Evolutionary conservation across 2,113 vertebrate species (phyloP).

Genomic region (Chitala chitala): DNA sequence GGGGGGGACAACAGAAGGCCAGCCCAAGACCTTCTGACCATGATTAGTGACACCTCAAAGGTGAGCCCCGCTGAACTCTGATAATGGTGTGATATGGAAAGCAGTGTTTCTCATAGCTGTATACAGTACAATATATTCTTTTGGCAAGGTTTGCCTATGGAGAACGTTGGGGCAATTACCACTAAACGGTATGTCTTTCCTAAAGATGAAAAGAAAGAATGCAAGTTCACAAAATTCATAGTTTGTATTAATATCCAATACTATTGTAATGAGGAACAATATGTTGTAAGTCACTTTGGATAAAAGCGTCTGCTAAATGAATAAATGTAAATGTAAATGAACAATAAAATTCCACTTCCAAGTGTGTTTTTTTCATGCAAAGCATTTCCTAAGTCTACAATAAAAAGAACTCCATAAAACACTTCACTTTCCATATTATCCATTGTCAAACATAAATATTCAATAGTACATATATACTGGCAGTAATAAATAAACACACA

Average conservation of each 20-base stretch:
- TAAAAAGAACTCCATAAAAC: background rate
- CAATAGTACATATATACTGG: background rate
- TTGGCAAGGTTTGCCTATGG: too few species aligned
- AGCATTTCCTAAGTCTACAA: too few species aligned
- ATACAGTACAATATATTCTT: too few species aligned
- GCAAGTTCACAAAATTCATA: too few species aligned
- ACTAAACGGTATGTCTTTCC: too few species aligned
- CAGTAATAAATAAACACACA: background rate
- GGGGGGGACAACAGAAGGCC: background rate
- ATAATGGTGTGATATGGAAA: background rate
- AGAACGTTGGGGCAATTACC: too few species aligned
- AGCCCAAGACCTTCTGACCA: background rate
- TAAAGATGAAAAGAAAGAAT: too few species aligned
- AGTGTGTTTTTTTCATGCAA: background rate
- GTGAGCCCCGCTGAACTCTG: background rate
- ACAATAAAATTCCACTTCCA: background rate
- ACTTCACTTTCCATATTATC: background rate
- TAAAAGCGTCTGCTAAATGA: too few species aligned
- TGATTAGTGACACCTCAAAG: background rate
- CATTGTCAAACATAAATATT: background rate
- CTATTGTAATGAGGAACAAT: too few species aligned
- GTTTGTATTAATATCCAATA: too few species aligned
- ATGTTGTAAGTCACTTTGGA: too few species aligned
- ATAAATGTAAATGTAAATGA: background rate
- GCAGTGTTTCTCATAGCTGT: background rate